A percentile compares a stretch with the other conserved stretches of the same genome.
phyloP scores from a whole-genome alignment of 2,113 vertebrate species.

The Tupaia chinensis region DNA sequence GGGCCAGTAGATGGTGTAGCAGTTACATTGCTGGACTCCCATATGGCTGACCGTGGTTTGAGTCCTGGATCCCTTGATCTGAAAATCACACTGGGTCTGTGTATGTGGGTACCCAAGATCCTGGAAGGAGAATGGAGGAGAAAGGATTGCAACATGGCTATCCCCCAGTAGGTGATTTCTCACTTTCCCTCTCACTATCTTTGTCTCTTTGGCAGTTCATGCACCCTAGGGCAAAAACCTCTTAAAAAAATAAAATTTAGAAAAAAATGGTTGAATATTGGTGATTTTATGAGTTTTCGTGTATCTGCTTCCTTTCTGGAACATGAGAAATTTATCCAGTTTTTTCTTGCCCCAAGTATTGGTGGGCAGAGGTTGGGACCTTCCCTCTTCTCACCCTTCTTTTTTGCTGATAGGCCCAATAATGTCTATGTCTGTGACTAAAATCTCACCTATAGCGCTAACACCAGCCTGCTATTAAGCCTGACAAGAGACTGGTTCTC shows the following conservation, averaged over 20 bases:
- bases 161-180: too few species aligned
- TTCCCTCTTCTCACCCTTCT: background rate
- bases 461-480: background rate
- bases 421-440: background rate
- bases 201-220: too few species aligned
- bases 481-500: background rate
- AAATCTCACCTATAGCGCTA: background rate
- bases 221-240: too few species aligned
- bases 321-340: background rate
- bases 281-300: background rate
- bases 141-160: too few species aligned
- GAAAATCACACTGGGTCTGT: too few species aligned
- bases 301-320: background rate
- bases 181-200: too few species aligned
- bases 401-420: background rate
- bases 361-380: background rate
- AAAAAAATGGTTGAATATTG: background rate
- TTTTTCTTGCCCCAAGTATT: background rate
- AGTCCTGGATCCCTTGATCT: too few species aligned
- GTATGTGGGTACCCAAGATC: too few species aligned
- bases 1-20: background rate
- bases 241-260: too few species aligned
- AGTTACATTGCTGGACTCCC: too few species aligned
- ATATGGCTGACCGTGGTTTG: too few species aligned
- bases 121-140: too few species aligned